phyloP scores from a whole-genome alignment of 2,797 vertebrate genomes.

The Eupleurogrammus muticus region DNA sequence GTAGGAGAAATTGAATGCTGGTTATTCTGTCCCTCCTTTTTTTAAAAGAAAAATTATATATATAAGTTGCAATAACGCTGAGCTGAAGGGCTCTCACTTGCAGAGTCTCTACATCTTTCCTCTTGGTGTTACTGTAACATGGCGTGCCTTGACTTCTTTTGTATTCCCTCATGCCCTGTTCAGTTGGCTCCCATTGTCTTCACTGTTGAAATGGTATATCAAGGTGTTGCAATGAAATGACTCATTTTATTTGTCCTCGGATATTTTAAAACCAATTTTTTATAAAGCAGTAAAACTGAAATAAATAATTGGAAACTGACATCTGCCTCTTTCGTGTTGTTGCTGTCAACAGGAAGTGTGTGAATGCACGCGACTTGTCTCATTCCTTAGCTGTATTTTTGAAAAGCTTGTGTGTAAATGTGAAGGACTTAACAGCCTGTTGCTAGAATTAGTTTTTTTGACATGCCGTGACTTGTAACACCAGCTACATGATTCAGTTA shows the following conservation, averaged over 20 bases:
- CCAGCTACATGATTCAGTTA: neutral
- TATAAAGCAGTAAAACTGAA: slow-evolving; percentile 75
- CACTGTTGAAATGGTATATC: slow-evolving; percentile 30
- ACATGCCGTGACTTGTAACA: neutral
- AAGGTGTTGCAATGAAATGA: slow-evolving; percentile 31
- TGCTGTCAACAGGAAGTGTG: neutral
- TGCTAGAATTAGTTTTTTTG: neutral
- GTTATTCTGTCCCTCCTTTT: slow-evolving; percentile 78
- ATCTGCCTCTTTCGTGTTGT: slow-evolving; percentile 2
- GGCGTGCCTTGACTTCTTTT: slow-evolving; percentile 77
- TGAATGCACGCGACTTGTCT: neutral
- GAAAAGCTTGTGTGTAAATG: rapidly evolving
- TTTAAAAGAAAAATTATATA: slow-evolving; percentile 3
- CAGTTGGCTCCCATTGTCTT: slow-evolving; percentile 46
- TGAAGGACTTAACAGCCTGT: neutral
- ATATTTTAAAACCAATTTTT: slow-evolving; percentile 77
- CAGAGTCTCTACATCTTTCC: slow-evolving; percentile 49
- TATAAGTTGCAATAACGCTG: slow-evolving; percentile 38
- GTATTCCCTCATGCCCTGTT: slow-evolving; percentile 61
- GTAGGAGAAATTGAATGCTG: slow-evolving; percentile 83
- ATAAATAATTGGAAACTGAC: slow-evolving; percentile 76
- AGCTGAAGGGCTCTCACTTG: slow-evolving; percentile 61
- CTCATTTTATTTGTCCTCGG: slow-evolving; percentile 62
- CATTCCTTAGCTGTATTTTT: neutral
- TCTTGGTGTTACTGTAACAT: slow-evolving; percentile 64